Evolutionary conservation across 2,888 invertebrate genomes (phyloP).

Genomic region (Phaedon cochleariae): DNA sequence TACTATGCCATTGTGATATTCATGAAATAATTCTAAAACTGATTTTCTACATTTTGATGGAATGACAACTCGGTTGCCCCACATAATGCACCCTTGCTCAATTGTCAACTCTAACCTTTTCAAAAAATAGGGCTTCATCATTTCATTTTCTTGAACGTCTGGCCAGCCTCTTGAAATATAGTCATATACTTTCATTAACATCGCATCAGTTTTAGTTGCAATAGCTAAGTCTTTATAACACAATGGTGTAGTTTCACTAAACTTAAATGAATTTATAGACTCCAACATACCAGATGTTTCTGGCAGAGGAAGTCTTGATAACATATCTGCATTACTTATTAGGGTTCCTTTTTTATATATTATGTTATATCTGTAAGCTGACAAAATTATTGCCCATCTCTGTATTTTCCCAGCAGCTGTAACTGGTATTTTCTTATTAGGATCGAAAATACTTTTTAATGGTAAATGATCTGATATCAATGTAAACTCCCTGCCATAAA

Average conservation of each 20-base stretch:
- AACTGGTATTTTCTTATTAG: conserved; percentile 19
- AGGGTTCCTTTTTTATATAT: conserved; percentile 2
- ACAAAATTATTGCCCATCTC: too few relatives aligned
- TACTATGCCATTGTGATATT: neutral
- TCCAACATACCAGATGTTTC: neutral
- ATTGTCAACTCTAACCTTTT: neutral
- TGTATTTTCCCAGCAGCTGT: conserved; percentile 25
- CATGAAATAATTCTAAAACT: neutral
- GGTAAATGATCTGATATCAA: conserved; percentile 32
- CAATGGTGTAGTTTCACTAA: neutral
- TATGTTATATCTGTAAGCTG: conserved; percentile 20
- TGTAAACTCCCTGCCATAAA: conserved; percentile 50
- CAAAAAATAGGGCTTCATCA: neutral
- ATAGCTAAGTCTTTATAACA: neutral
- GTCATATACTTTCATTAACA: conserved; percentile 10
- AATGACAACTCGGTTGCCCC: neutral
- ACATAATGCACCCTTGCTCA: neutral
- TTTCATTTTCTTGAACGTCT: neutral
- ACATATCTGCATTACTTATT: conserved; percentile 15
- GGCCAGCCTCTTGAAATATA: conserved; percentile 2
- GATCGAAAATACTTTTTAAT: conserved; percentile 28
- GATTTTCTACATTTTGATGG: neutral
- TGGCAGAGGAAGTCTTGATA: conserved; percentile 15
- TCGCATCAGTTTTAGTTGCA: conserved; percentile 11
- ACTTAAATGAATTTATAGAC: conserved; percentile 9